Percentiles rank a stretch among this genome's conserved stretches.
These are phyloP conservation scores for Dendrolimus houi DNA, from an alignment of 2,888 invertebrate genomes.

Conservation along the genomic window DNA sequence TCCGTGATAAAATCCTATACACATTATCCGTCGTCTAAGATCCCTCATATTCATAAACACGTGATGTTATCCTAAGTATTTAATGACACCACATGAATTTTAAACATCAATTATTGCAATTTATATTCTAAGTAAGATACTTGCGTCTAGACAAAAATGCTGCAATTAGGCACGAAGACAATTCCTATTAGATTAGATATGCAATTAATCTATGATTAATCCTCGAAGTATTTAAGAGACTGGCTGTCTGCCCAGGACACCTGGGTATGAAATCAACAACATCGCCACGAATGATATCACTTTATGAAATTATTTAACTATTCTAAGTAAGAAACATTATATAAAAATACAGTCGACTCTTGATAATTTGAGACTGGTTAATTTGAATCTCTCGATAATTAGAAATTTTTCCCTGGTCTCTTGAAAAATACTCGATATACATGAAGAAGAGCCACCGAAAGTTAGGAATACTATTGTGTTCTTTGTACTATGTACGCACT, in stretches of 20 bases:
- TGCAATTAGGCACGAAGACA: background rate
- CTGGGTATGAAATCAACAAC: background rate
- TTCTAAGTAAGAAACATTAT: too few relatives aligned
- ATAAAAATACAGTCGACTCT: too few relatives aligned
- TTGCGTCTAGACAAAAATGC: background rate
- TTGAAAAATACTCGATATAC: too few relatives aligned
- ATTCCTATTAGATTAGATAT: background rate
- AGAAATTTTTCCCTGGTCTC: too few relatives aligned
- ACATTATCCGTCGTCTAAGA: background rate
- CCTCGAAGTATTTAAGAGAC: background rate
- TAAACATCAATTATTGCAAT: slow-evolving; percentile 13
- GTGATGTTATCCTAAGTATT: background rate
- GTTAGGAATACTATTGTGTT: too few relatives aligned
- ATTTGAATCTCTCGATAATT: too few relatives aligned
- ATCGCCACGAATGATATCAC: too few relatives aligned
- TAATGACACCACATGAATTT: slow-evolving; percentile 5
- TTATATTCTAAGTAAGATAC: background rate
- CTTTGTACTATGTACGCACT: too few relatives aligned
- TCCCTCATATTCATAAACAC: background rate
- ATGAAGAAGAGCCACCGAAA: too few relatives aligned
- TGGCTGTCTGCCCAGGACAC: background rate
- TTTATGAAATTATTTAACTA: too few relatives aligned
- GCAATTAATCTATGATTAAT: background rate
- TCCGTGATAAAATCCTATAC: too few relatives aligned
- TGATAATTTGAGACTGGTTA: too few relatives aligned